Evolutionary conservation across 2,797 vertebrate species (phyloP), one percentile per base, ranked within the genome.

Genomic region (Chlorospingus semifuscus): DNA sequence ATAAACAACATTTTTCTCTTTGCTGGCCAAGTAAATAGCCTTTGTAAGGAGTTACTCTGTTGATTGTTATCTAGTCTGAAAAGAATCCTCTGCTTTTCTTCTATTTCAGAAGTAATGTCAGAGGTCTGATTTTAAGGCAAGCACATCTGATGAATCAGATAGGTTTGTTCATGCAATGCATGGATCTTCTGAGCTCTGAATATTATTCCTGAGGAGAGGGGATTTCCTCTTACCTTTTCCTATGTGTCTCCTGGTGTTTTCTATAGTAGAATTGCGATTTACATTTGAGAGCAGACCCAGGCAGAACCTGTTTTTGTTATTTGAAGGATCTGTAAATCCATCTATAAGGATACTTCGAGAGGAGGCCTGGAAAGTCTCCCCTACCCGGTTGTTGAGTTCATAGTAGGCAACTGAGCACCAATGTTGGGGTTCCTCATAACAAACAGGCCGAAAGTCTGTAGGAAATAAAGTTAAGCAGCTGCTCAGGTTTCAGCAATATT

Each of bases 361-460:
- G 4, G 98, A 99, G 47, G 99, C 99, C 70, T 99, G 99, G 97
- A 99, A 99, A 3, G 99, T 99, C 97, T 99, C 99, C 7, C 99
- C 99, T 12, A 99, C 99, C 2, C 99, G 97, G 96, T 99, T 99
- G 98, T 99, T 99, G 83, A 99, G 99, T 97, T 99, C 99, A 49
- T 99, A 99, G 97, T 99, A 99, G 15, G 99, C 99, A 20, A 99
- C 98, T 2, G 99, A 99, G 93, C 99, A 99, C 99, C 99, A 99
- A 41, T 99, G 98, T 95, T 99, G 98, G 0, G 99, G 99, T 78
- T 99, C 99, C 94, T 99, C 99, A 7, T 99, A 99, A 89, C 99
- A 99, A 60, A 99, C 99, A 0, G 99, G 99, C 57, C 98, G 98
- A 69, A 99, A 97, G 71, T 99, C 99, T 99, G 94, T 12, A 93